These are phyloP conservation scores for Halcyon leucocephala DNA, from an alignment of 2,797 vertebrate species.

Conservation along the genomic window DNA sequence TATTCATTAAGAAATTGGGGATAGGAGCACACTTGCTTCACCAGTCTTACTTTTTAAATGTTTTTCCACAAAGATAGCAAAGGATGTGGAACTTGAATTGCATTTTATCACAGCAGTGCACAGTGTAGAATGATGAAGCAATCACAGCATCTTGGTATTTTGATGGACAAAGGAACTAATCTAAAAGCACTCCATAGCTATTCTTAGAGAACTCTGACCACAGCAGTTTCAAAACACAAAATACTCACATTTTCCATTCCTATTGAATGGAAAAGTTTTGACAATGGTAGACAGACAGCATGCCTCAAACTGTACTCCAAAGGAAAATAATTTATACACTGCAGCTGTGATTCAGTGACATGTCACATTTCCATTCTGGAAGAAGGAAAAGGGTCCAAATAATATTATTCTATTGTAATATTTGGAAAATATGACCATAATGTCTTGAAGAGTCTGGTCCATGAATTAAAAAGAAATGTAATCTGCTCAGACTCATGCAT, in stretches of 20 bases:
- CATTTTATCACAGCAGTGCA: accelerated
- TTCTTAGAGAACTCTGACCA: neutral
- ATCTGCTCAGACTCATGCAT: neutral
- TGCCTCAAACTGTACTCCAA: neutral
- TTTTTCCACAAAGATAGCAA: neutral
- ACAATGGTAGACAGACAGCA: neutral
- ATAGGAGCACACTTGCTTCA: neutral
- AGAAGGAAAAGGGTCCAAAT: neutral
- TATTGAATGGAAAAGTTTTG: neutral
- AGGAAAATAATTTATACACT: neutral
- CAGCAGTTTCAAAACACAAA: neutral
- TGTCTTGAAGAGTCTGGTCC: neutral
- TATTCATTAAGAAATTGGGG: neutral
- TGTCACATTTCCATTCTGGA: neutral
- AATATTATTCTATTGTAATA: neutral
- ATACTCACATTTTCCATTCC: neutral
- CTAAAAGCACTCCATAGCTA: neutral
- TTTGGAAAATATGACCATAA: neutral
- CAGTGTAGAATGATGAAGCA: neutral
- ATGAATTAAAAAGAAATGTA: neutral
- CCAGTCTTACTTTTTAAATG: neutral
- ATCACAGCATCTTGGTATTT: neutral
- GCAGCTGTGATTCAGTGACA: neutral
- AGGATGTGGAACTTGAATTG: neutral
- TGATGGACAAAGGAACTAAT: neutral